phyloP scores from a whole-genome alignment of 2,888 invertebrate species.

The Anodontia alba region DNA sequence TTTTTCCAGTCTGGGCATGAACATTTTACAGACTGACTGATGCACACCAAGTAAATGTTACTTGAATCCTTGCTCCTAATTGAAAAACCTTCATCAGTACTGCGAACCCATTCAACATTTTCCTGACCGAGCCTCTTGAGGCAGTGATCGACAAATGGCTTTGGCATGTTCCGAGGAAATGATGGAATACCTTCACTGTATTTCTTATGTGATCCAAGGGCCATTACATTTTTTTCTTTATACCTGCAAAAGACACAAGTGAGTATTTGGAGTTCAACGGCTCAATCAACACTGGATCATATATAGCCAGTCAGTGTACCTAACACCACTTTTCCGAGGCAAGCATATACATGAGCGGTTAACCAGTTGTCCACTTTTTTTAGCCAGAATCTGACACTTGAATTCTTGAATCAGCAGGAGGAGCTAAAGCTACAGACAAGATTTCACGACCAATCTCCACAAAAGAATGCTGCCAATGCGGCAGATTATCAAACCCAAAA shows the following conservation, averaged over 20 bases:
- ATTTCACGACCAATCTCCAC: no score
- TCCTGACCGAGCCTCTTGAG: neutral
- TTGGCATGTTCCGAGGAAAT: neutral
- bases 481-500: no score
- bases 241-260: neutral
- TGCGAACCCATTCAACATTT: neutral
- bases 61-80: neutral
- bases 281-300: no score
- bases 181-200: neutral
- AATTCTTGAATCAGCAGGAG: no score
- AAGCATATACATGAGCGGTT: no score
- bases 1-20: neutral
- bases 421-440: no score
- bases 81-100: neutral
- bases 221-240: neutral
- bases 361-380: no score
- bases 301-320: no score
- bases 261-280: no score
- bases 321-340: no score
- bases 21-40: neutral
- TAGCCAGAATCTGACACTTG: no score
- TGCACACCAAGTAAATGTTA: neutral
- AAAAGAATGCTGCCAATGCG: no score
- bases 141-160: neutral
- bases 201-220: neutral